These are phyloP conservation scores for Drosophila murphyi DNA, from an alignment of 1,140 invertebrate species.

Conservation along the genomic window DNA sequence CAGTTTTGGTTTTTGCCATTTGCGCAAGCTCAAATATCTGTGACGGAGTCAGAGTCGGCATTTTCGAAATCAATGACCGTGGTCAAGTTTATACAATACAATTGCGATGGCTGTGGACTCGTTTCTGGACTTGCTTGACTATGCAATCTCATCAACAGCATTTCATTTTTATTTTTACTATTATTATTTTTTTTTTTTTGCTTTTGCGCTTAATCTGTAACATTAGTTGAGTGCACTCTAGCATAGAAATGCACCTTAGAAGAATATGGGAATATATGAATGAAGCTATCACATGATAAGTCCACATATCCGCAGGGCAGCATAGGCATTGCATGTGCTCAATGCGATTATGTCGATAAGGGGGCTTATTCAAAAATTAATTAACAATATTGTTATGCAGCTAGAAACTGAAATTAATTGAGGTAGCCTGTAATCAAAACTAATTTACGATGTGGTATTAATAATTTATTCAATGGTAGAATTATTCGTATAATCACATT, in stretches of 20 bases:
- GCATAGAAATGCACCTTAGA: constrained; percentile 25
- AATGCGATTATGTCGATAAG: not conserved
- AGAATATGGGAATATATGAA: constrained; percentile 7
- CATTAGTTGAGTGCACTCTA: constrained; percentile 22
- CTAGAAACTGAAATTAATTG: constrained; percentile 2
- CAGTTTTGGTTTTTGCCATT: constrained; percentile 50
- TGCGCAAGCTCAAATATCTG: constrained; percentile 62
- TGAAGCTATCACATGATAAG: not conserved
- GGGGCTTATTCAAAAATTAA: constrained; percentile 11
- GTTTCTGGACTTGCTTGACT: constrained; percentile 29
- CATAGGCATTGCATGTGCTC: constrained; percentile 9
- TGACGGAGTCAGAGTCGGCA: constrained; percentile 36
- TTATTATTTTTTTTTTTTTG: not conserved
- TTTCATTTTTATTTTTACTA: constrained; percentile 35
- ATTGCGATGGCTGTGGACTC: constrained; percentile 58
- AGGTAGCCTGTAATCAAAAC: not conserved
- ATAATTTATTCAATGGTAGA: not conserved
- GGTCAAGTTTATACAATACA: constrained; percentile 69
- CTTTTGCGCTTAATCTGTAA: not conserved
- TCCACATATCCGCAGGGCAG: not conserved
- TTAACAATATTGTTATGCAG: constrained; percentile 8
- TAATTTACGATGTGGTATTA: not conserved
- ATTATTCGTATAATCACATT: not conserved
- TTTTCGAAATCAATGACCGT: constrained; percentile 83
- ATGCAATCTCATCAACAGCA: constrained; percentile 52